A percentile compares a stretch with the other conserved stretches of the same genome.
Conservation (phyloP, 2,888 invertebrate genomes). For the Cryptocephalus primarius region DNA sequence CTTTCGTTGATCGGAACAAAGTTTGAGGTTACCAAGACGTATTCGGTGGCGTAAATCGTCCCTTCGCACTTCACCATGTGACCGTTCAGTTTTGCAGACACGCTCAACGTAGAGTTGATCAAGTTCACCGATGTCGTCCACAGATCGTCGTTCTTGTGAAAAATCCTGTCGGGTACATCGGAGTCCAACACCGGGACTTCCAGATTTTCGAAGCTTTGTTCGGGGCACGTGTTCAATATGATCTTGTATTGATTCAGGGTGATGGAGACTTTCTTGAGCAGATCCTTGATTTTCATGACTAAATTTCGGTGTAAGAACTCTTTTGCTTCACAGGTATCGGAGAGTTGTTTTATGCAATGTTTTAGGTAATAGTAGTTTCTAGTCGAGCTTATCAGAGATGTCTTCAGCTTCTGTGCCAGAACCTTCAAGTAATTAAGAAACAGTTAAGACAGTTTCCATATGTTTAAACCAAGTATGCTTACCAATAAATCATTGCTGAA, state of each 20-base stretch:
- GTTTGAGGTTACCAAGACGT: constrained; percentile 19
- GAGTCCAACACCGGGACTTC: constrained; percentile 25
- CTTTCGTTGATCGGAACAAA: constrained; percentile 20
- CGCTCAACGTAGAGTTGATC: constrained; percentile 15
- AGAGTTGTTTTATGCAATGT: constrained; percentile 37
- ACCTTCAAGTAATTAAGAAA: constrained; percentile 37
- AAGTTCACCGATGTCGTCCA: constrained; percentile 22
- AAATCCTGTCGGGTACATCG: constrained; percentile 18
- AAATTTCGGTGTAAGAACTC: constrained; percentile 19
- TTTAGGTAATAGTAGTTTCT: constrained; percentile 47
- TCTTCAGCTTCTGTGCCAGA: constrained; percentile 55
- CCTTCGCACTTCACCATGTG: constrained; percentile 20
- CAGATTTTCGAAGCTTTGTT: constrained; percentile 23
- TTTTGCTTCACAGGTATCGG: constrained; percentile 23
- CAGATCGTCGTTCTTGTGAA: constrained; percentile 22
- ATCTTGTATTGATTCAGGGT: constrained; percentile 58
- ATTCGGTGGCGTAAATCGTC: constrained; percentile 17
- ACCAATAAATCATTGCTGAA: constrained; percentile 70
- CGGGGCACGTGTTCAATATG: constrained; percentile 53
- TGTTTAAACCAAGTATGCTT: constrained; percentile 14
- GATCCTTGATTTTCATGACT: constrained; percentile 38
- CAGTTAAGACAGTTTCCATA: background rate
- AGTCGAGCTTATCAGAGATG: constrained; percentile 46
- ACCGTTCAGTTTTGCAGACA: constrained; percentile 16
- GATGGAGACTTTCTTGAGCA: constrained; percentile 42